Evolutionary conservation across 2,113 vertebrate species (phyloP).

Genomic region (Callipepla squamata): DNA sequence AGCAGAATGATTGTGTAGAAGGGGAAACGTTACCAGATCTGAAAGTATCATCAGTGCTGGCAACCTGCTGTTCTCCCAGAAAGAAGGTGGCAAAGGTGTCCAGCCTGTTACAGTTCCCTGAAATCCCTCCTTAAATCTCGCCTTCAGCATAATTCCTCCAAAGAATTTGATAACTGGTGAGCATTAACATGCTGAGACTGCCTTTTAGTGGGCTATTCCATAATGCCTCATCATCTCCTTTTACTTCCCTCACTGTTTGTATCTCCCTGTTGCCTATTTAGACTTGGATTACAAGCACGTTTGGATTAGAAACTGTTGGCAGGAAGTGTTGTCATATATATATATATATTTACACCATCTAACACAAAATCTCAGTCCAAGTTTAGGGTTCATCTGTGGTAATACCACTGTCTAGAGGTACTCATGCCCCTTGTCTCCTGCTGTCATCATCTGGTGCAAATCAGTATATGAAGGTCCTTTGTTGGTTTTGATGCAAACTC

Average conservation of each 20-base stretch:
- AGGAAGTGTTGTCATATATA: background rate
- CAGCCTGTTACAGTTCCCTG: background rate
- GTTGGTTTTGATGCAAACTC: background rate
- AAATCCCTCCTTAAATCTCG: background rate
- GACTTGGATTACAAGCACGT: background rate
- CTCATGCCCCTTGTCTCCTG: background rate
- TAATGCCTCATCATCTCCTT: background rate
- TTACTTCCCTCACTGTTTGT: background rate
- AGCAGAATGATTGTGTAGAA: background rate
- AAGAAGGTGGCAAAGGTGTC: background rate
- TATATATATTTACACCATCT: background rate
- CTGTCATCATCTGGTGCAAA: background rate
- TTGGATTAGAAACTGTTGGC: background rate
- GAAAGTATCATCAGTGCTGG: background rate
- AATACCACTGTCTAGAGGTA: background rate
- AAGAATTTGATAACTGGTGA: background rate
- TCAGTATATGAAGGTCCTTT: background rate
- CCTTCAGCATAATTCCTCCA: background rate
- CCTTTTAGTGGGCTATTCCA: rapidly evolving
- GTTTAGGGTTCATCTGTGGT: background rate
- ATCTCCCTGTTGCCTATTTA: background rate
- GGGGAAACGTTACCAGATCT: background rate
- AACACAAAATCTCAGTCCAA: background rate
- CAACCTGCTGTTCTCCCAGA: background rate
- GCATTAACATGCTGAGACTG: background rate